phyloP scores from a whole-genome alignment of 1,140 invertebrate genomes.

The Steinernema feltiae region DNA sequence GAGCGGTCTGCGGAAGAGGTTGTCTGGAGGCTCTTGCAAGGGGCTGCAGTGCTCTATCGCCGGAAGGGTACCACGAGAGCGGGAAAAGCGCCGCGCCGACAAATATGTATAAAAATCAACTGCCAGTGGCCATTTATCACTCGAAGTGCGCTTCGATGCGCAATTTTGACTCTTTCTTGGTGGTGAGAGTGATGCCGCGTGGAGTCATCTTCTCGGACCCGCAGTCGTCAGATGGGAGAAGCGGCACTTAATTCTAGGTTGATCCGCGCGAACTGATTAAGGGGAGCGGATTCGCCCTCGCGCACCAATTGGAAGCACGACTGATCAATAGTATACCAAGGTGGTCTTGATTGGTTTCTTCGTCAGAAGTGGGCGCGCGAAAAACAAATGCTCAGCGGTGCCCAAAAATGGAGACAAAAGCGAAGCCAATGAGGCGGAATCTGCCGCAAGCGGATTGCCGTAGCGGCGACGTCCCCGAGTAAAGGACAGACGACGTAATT shows the following conservation, averaged over 20 bases:
- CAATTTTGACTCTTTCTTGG: not conserved
- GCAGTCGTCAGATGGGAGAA: not conserved
- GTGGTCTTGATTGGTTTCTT: not conserved
- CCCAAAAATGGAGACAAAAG: slow-evolving; percentile 13
- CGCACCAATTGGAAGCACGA: too few species aligned
- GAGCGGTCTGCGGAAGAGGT: too few species aligned
- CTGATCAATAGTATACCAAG: not conserved
- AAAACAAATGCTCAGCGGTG: slow-evolving; percentile 15
- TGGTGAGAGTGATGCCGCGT: not conserved
- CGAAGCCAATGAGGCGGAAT: slow-evolving; percentile 14
- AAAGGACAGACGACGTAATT: not conserved
- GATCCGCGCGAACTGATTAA: not conserved
- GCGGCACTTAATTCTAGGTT: not conserved
- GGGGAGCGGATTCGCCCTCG: not conserved
- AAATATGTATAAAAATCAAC: slow-evolving; percentile 12
- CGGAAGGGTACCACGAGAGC: not conserved
- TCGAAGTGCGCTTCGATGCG: slow-evolving; percentile 13
- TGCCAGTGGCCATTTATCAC: slow-evolving; percentile 8
- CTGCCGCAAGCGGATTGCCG: not conserved
- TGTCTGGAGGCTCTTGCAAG: not conserved
- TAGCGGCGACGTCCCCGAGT: not conserved
- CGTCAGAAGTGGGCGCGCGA: slow-evolving; percentile 11
- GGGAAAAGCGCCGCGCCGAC: not conserved
- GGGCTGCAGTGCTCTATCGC: not conserved
- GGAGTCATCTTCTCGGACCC: not conserved